Evolutionary conservation across 1,140 invertebrate species (phyloP), one percentile per base, ranked within the genome.

Genomic region (Metopolophium dirhodum): DNA sequence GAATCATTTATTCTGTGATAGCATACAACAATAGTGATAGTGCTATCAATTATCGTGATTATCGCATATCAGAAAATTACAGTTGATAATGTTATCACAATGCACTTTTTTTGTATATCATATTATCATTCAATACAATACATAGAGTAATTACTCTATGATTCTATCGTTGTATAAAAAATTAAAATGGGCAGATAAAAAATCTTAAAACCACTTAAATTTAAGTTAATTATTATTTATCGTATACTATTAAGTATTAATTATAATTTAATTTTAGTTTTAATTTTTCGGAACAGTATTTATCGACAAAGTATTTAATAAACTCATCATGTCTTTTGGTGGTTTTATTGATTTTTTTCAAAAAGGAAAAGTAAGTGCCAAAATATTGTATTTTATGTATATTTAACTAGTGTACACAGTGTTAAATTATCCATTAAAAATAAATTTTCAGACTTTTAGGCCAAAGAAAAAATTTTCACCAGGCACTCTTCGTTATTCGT

Each of bases 381-480:
- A 45, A 41, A 85, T n/a, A 88, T 61, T 91, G 77, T 45, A 85
- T 1, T 85, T 45, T 54, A 20, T 14, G 49, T 18, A 22, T 54
- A 54, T 54, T 54, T 54, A 54, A 83, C 18, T 77, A 18, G 18
- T 77, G 14, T 35, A 68, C 14, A 7, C 14, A 77, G 3, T 68
- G 11, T 68, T 6, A 61, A 61, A 61, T 61, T 30, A 30, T 61
- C 1, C 57, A 61, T 61, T 11, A 61, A 61, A 77, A 77, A 82
- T 61, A 77, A 88, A 88, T 94, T 95, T 95, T 41, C 94, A 98
- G 98, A 98, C 98, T 51, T 98, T 98, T 95, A 96, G 97, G 85
- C 98, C 98, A 7, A 98, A 98, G 95, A 99, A 99, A 94, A 97
- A 97, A 94, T 99, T 99, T 96, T 97, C 97, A 94, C 97, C 98